Evolutionary conservation across 2,888 invertebrate genomes (phyloP).

Genomic region (Tineola bisselliella): DNA sequence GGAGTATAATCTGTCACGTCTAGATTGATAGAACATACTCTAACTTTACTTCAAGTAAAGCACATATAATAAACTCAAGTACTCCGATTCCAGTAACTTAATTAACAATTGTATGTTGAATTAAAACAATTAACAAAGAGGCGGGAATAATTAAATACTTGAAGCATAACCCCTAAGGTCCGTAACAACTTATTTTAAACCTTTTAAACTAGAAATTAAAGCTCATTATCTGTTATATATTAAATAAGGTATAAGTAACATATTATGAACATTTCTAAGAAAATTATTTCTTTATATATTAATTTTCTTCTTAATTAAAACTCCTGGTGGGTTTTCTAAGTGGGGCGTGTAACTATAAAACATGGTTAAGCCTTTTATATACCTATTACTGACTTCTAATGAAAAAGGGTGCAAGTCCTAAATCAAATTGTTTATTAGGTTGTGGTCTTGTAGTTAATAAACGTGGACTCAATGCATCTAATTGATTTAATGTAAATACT

Average conservation of each 20-base stretch:
- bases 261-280: not conserved
- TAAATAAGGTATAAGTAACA: not conserved
- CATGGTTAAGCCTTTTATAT: slow-evolving; percentile 2
- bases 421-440: not conserved
- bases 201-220: not conserved
- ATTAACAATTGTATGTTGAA: not conserved
- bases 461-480: too few species aligned
- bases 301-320: not conserved
- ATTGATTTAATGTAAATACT: too few species aligned
- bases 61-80: too few species aligned
- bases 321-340: not conserved
- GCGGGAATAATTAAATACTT: not conserved
- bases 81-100: not conserved
- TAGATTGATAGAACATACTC: too few species aligned
- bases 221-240: not conserved
- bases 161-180: not conserved
- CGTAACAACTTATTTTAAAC: not conserved
- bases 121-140: not conserved
- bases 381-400: not conserved
- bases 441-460: too few species aligned
- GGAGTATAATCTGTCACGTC: too few species aligned
- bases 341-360: slow-evolving; percentile 3
- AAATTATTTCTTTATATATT: not conserved
- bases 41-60: too few species aligned
- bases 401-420: not conserved